These are phyloP conservation scores for Alauda arvensis DNA, from an alignment of 2,797 vertebrate genomes.

Conservation along the genomic window DNA sequence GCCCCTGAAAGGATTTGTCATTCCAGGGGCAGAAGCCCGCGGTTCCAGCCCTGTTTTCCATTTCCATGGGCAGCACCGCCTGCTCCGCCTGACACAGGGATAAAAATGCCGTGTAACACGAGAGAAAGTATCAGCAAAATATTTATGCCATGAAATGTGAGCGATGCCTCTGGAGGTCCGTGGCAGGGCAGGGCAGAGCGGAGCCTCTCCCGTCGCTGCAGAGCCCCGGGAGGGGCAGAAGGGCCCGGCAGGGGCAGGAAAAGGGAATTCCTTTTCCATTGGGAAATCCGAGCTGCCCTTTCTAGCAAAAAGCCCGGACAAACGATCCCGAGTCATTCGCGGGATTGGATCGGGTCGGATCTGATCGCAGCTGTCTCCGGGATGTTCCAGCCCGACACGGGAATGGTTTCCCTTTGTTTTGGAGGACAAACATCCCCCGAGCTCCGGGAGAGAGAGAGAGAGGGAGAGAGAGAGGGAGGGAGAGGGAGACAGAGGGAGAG, in stretches of 20 bases:
- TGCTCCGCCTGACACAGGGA: neutral
- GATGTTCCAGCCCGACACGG: neutral
- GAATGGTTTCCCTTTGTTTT: conserved; percentile 1
- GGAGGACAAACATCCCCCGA: neutral
- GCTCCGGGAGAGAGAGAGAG: neutral
- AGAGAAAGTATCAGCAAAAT: conserved; percentile 21
- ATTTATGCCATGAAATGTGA: conserved; percentile 10
- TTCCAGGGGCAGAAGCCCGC: neutral
- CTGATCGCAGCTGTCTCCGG: neutral
- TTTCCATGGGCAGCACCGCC: fast-evolving
- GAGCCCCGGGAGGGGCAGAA: neutral
- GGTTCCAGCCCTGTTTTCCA: neutral
- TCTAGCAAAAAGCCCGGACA: neutral
- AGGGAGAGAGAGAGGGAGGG: neutral
- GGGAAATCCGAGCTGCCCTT: neutral
- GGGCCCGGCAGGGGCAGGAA: neutral
- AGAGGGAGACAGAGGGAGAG: too few species aligned
- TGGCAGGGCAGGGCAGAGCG: neutral
- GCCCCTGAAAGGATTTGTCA: neutral
- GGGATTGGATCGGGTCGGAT: neutral
- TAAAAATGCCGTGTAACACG: neutral
- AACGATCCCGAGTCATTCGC: neutral
- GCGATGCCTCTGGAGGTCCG: neutral
- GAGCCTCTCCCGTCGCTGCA: neutral
- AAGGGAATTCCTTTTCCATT: neutral